Evolutionary conservation across 2,797 vertebrate species (phyloP), one percentile per base, ranked within the genome.

Genomic region (Gallinago stenura): DNA sequence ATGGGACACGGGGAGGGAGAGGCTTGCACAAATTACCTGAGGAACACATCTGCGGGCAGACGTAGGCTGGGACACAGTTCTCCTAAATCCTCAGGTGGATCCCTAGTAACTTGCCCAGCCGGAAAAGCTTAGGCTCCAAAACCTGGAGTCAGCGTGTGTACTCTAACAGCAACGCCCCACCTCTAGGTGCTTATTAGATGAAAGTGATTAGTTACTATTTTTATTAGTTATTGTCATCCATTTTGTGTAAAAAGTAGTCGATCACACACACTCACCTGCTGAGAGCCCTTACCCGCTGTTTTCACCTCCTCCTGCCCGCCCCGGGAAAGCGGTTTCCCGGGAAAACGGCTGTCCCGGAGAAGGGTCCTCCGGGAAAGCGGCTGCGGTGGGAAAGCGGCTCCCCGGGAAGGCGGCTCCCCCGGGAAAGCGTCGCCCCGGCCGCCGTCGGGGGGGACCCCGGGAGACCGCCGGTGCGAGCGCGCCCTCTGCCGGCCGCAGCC

Each of bases 401-500:
- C 54, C 30, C 17, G 30, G 53, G 51, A 9, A n/a, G 13, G n/a
- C n/a, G 31, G 21, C 30, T n/a, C 17, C 56, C n/a, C 21, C 13
- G 35, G 61, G 28, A n/a, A 11, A 12, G 46, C 28, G 12, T 13
- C 37, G 4, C 2, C 20, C 6, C 5, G 15, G 6, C 16, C 4
- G 31, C 39, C 43, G 53, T 31, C 30, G 3, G 51, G 10, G 10
- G 35, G 9, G 15, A 2, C 17, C 25, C 41, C 35, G 16, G 11
- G 51, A 7, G 43, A 12, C 43, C 6, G 31, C 2, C 82, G 85
- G 80, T 88, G 57, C 83, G 93, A 96, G 88, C 70, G n/a, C 70
- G 96, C 97, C 97, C 97, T 88, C 98, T 98, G 88, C 94, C 96
- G 98, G 96, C 50, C 50, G 37, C 57, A 3, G 11, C 31, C 14